These are phyloP conservation scores for Drosophila nasuta DNA, from an alignment of 1,140 invertebrate genomes.

Conservation along the genomic window DNA sequence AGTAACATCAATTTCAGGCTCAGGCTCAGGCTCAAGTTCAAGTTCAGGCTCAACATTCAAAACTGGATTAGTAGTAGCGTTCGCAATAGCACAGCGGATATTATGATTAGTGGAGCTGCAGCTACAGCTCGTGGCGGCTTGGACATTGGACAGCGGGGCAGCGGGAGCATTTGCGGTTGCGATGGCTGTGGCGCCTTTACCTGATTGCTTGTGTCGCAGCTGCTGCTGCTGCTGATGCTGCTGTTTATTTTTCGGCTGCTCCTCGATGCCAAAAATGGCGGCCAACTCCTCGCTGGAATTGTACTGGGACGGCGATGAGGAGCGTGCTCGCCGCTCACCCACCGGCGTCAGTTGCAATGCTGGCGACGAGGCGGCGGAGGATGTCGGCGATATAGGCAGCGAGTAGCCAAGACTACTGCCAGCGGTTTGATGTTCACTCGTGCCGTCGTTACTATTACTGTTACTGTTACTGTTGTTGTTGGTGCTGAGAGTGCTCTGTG, in stretches of 20 bases:
- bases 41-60: conserved; percentile 56
- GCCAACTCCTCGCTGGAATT: conserved; percentile 88
- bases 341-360: conserved; percentile 72
- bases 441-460: conserved; percentile 16
- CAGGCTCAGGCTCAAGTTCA: conserved; percentile 4
- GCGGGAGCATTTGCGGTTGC: conserved; percentile 33
- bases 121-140: conserved; percentile 26
- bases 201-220: conserved; percentile 50
- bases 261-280: conserved; percentile 86
- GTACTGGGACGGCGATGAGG: conserved; percentile 86
- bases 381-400: conserved; percentile 41
- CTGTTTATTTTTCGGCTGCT: conserved; percentile 45
- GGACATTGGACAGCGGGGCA: conserved; percentile 27
- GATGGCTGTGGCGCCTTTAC: conserved; percentile 56
- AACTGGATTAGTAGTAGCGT: conserved; percentile 69
- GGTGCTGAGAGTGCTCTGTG: conserved; percentile 52
- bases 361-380: conserved; percentile 71
- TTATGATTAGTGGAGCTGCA: conserved; percentile 52
- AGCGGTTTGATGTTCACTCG: conserved; percentile 45
- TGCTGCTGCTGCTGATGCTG: neutral
- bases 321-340: conserved; percentile 46
- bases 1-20: conserved; percentile 53
- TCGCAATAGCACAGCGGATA: conserved; percentile 53
- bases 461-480: conserved; percentile 39
- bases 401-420: conserved; percentile 3